A percentile compares a stretch with the other conserved stretches of the same genome.
Evolutionary conservation across 2,888 invertebrate species (phyloP).

Genomic region (Coleophora deauratella): DNA sequence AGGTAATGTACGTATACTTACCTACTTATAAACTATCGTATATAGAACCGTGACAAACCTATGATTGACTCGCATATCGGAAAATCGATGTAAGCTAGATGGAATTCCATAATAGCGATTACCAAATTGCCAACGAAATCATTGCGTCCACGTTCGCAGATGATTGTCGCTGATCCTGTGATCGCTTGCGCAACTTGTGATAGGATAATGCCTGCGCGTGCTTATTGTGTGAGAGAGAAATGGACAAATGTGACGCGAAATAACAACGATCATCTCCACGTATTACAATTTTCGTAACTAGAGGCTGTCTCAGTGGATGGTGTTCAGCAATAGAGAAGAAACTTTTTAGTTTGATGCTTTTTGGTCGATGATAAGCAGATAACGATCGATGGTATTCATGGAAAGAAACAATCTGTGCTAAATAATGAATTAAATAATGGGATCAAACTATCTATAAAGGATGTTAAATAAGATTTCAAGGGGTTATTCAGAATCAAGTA

Average conservation of each 20-base stretch:
- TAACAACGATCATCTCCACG: slow-evolving; percentile 32
- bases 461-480: too few species aligned
- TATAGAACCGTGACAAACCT: too few species aligned
- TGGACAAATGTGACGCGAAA: slow-evolving; percentile 24
- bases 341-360: too few species aligned
- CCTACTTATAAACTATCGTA: too few species aligned
- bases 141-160: slow-evolving; percentile 17
- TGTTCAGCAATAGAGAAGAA: slow-evolving; percentile 11
- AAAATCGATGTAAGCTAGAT: neutral
- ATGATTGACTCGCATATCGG: too few species aligned
- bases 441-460: too few species aligned
- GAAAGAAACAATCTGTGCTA: too few species aligned
- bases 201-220: slow-evolving; percentile 14
- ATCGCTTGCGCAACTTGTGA: slow-evolving; percentile 18
- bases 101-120: neutral
- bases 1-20: too few species aligned
- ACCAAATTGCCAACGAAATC: slow-evolving; percentile 17
- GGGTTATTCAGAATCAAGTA: too few species aligned
- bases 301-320: slow-evolving; percentile 20
- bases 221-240: slow-evolving; percentile 15
- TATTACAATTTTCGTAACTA: slow-evolving; percentile 39
- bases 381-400: too few species aligned
- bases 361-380: too few species aligned
- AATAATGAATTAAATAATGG: too few species aligned
- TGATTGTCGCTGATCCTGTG: slow-evolving; percentile 34